Conservation (phyloP, 2,888 invertebrate species). For the Epistrophe eligans region DNA sequence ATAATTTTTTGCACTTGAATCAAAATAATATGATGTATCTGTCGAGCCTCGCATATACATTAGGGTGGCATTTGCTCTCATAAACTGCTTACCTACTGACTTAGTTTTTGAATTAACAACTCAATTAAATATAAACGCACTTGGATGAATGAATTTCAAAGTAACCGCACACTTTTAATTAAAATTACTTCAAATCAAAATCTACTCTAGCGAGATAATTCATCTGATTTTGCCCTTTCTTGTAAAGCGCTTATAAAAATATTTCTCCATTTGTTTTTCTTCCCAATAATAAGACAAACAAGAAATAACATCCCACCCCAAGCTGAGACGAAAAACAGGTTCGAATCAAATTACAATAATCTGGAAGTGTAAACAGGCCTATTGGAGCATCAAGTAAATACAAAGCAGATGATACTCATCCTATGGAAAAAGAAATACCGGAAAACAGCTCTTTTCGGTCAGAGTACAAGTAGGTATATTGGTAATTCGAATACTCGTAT, state of each 20-base stretch:
- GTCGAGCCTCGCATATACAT: too few species aligned
- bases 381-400: constrained; percentile 39
- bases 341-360: constrained; percentile 8
- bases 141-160: not conserved
- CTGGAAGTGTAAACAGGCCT: constrained; percentile 56
- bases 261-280: not conserved
- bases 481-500: not conserved
- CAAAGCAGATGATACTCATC: constrained; percentile 6
- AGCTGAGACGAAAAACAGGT: not conserved
- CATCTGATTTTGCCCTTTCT: not conserved
- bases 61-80: too few species aligned
- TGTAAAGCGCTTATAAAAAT: not conserved
- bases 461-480: not conserved
- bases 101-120: not conserved
- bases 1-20: too few species aligned
- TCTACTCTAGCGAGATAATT: not conserved
- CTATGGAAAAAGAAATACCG: not conserved
- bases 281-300: not conserved
- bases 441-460: constrained; percentile 42
- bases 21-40: too few species aligned
- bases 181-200: not conserved
- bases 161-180: not conserved
- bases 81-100: not conserved
- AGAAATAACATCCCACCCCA: not conserved
- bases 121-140: not conserved